Evolutionary conservation across 2,113 vertebrate species (phyloP), one percentile per base, ranked within the genome.

Genomic region (Anguilla japonica): DNA sequence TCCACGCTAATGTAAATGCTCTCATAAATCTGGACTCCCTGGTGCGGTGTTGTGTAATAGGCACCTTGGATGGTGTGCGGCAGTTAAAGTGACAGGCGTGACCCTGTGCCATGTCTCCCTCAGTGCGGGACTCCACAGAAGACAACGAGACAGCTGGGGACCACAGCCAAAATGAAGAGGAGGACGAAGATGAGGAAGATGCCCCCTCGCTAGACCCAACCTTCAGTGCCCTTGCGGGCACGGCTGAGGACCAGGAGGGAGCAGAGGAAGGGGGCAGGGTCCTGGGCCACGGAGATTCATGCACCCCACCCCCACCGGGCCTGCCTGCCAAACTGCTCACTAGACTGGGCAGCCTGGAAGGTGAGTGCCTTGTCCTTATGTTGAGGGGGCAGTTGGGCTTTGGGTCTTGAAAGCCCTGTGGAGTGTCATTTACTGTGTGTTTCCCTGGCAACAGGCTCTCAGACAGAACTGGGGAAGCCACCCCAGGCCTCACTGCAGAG

Each of bases 401-500:
- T 67, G 60, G 60, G 22, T 8, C 18, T 5, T 4, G 71, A 41
- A 8, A n/a, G 8, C 34, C 14, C 26, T n/a, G 40, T 18, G 18
- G 6, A 84, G 22, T 79, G 2, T 84, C 0, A n/a, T 40, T 34
- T 53, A 26, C 34, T 20, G 16, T 71, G 56, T 14, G 11, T 83
- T 56, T 87, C 26, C n/a, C 20, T 20, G 26, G 56, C 34, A 39
- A 13, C 86, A 96, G 95, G 89, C 81, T 90, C 92, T 87, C 93
- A 93, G 29, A 79, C 88, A 3, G 95, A 95, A 46, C 93, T 94
- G 41, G 92, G 95, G 78, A 97, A 96, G 90, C 96, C 96, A 79
- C 96, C 96, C 82, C 95, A 95, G 2, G 94, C 95, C 86, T 96
- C 92, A 9, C 90, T 96, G 89, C 93, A 96, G 88, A 95, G 96